Percentiles rank a stretch among this genome's conserved stretches.
Evolutionary conservation across 92 coral and sea anemone species (phyloP).

Genomic region (Montipora capitata): DNA sequence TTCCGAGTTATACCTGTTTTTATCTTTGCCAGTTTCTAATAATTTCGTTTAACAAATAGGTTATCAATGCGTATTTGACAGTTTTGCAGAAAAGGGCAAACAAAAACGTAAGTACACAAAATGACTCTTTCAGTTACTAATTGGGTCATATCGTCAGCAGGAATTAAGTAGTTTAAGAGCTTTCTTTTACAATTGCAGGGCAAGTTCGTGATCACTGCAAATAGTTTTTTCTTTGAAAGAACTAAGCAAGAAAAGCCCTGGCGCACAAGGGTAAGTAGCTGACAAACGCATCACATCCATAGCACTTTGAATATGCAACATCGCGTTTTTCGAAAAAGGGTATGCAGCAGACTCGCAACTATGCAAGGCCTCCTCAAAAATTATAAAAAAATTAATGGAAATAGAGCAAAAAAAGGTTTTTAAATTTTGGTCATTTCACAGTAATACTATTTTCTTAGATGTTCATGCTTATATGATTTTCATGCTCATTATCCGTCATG

Average conservation of each 20-base stretch:
- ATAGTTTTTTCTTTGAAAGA: not conserved
- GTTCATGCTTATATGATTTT: too few species aligned
- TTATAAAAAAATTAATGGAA: too few species aligned
- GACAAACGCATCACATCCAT: not conserved
- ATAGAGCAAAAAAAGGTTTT: too few species aligned
- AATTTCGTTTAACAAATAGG: not conserved
- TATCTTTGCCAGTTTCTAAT: too few species aligned
- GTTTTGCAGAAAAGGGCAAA: not conserved
- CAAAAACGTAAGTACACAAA: not conserved
- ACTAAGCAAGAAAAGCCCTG: not conserved
- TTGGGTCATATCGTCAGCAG: not conserved
- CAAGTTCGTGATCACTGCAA: not conserved
- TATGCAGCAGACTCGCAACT: not conserved
- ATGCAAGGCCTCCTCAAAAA: too few species aligned
- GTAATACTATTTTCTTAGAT: not conserved
- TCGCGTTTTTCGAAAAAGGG: not conserved
- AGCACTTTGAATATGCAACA: not conserved
- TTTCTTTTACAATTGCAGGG: not conserved
- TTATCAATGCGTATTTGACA: constrained; percentile 2
- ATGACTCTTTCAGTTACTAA: not conserved
- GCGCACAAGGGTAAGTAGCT: not conserved
- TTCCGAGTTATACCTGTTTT: not conserved
- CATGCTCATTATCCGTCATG: too few species aligned
- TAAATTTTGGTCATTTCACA: not conserved
- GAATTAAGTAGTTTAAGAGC: not conserved